Percentiles rank a stretch among this genome's conserved stretches.
These are phyloP conservation scores for Prosopocoilus inquinatus DNA, from an alignment of 2,888 invertebrate genomes.

Conservation along the genomic window DNA sequence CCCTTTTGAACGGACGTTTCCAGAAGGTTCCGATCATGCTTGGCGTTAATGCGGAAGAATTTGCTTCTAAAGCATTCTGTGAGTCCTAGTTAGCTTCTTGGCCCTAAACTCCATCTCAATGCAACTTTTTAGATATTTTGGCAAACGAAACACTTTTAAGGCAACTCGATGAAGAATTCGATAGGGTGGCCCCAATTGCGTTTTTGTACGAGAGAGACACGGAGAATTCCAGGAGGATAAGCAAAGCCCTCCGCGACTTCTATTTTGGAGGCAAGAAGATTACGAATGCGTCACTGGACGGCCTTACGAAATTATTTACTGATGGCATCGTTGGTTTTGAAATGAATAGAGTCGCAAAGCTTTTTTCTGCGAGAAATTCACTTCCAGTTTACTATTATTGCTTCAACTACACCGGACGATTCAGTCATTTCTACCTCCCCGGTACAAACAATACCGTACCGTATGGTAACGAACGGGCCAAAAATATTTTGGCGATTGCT, in stretches of 20 bases:
- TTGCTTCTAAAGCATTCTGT: constrained; percentile 62
- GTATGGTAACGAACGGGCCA: constrained; percentile 26
- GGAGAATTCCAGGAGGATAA: constrained; percentile 54
- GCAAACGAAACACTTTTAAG: constrained; percentile 55
- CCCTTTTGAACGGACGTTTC: constrained; percentile 56
- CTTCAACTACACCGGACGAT: constrained; percentile 61
- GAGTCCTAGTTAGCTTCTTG: constrained; percentile 31
- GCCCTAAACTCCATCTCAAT: not conserved
- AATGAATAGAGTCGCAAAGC: constrained; percentile 59
- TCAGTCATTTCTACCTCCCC: constrained; percentile 57
- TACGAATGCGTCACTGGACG: constrained; percentile 44
- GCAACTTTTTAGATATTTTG: constrained; percentile 50
- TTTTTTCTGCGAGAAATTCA: constrained; percentile 57
- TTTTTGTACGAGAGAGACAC: constrained; percentile 61
- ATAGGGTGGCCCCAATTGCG: constrained; percentile 62
- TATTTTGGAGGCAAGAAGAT: constrained; percentile 53
- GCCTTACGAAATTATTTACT: constrained; percentile 55
- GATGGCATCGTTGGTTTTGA: constrained; percentile 61
- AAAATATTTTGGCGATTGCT: no score
- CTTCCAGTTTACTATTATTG: constrained; percentile 62
- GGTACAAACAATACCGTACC: constrained; percentile 47
- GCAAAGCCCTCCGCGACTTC: constrained; percentile 52
- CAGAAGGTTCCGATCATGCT: constrained; percentile 61
- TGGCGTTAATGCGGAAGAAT: constrained; percentile 65
- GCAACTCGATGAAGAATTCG: constrained; percentile 61